Percentiles rank a stretch among this genome's conserved stretches.
Evolutionary conservation across 2,113 vertebrate genomes (phyloP).

Genomic region (Scytalopus superciliaris): DNA sequence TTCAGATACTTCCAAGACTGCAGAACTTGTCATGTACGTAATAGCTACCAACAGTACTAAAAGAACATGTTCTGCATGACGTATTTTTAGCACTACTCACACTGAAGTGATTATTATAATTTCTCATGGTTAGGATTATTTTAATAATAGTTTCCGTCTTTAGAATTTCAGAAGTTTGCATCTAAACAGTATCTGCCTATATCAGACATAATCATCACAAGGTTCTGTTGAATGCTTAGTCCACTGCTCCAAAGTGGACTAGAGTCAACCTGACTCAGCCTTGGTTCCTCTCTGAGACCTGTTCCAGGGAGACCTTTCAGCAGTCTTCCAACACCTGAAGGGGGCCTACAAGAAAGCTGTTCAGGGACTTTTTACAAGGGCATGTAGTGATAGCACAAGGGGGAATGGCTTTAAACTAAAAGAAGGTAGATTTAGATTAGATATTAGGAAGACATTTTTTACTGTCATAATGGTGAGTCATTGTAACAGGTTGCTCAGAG

Average conservation of each 20-base stretch:
- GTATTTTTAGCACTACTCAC: not conserved
- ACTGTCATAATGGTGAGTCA: not conserved
- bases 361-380: not conserved
- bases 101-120: not conserved
- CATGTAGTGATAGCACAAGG: too few relatives aligned
- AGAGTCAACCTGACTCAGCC: not conserved
- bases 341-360: not conserved
- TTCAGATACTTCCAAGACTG: not conserved
- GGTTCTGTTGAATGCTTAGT: not conserved
- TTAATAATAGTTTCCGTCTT: not conserved
- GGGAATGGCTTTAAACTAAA: not conserved
- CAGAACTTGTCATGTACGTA: not conserved
- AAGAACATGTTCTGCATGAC: not conserved
- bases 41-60: not conserved
- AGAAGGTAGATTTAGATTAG: not conserved
- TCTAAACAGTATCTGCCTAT: not conserved
- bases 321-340: not conserved
- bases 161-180: not conserved
- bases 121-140: not conserved
- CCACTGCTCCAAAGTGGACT: not conserved
- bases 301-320: not conserved
- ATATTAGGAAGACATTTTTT: not conserved
- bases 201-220: not conserved
- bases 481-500: not conserved
- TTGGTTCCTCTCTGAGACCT: not conserved